A percentile compares a stretch with the other conserved stretches of the same genome.
Evolutionary conservation across 2,888 invertebrate species (phyloP).

Genomic region (Mylabris sibirica): DNA sequence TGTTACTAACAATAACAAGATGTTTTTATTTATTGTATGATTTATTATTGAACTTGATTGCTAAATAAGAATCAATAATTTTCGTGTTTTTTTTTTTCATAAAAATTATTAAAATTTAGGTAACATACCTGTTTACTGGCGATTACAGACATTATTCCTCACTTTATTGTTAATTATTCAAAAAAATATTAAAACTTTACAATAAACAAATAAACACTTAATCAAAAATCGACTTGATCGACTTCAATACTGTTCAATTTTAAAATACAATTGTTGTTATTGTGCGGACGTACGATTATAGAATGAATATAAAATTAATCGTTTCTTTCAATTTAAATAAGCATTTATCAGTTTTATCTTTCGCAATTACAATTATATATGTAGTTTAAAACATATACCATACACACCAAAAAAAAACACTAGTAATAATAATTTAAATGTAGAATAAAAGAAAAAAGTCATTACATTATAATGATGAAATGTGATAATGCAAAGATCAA

Average conservation of each 20-base stretch:
- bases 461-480: conserved; percentile 34
- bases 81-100: not conserved
- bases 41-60: not conserved
- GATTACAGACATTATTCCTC: conserved; percentile 30
- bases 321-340: conserved; percentile 21
- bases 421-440: conserved; percentile 27
- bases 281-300: conserved; percentile 32
- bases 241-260: conserved; percentile 26
- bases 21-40: conserved; percentile 16
- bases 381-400: conserved; percentile 12
- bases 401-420: conserved; percentile 35
- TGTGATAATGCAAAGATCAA: conserved; percentile 45
- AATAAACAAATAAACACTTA: conserved; percentile 24
- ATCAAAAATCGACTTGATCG: conserved; percentile 21
- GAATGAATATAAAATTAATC: conserved; percentile 29
- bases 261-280: conserved; percentile 23
- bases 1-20: conserved; percentile 29
- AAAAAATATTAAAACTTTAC: conserved; percentile 14
- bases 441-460: conserved; percentile 10
- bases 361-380: conserved; percentile 35
- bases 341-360: conserved; percentile 28
- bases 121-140: conserved; percentile 31
- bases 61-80: no score
- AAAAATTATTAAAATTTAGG: not conserved
- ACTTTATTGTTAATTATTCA: conserved; percentile 6